Conservation (phyloP, 2,797 vertebrate genomes). For the Pangasius mekongensis region DNA sequence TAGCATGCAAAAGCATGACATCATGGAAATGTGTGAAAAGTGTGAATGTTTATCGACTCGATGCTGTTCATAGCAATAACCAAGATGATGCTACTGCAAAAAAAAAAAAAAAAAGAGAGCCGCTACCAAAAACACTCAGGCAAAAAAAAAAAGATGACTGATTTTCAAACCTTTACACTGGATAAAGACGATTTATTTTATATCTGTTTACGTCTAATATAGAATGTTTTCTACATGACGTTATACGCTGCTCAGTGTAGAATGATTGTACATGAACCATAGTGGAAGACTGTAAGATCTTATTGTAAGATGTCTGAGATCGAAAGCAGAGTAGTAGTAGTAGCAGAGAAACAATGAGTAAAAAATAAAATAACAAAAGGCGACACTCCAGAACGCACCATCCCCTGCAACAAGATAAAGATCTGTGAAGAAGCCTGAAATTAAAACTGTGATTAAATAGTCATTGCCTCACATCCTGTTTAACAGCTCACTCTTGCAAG, state of each 20-base stretch:
- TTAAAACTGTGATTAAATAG: background rate
- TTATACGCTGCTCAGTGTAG: background rate
- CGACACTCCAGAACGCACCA: background rate
- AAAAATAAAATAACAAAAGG: background rate
- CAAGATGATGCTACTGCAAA: background rate
- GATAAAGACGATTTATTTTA: background rate
- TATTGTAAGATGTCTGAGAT: background rate
- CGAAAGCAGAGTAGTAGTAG: too few species aligned
- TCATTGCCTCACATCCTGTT: background rate
- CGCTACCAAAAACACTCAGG: background rate
- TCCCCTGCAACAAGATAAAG: background rate
- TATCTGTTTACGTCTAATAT: too few species aligned
- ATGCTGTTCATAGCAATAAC: background rate
- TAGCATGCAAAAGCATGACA: slow-evolving; percentile 8
- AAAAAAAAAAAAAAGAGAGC: background rate
- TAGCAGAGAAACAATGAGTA: background rate
- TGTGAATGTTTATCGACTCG: slow-evolving; percentile 7
- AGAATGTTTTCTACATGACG: background rate
- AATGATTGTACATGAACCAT: background rate
- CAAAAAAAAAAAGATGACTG: background rate
- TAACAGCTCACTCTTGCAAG: background rate
- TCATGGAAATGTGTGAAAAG: slow-evolving; percentile 37
- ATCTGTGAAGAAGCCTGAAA: background rate
- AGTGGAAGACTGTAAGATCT: too few species aligned
- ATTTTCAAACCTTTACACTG: background rate